Conservation (phyloP, 2,797 vertebrate genomes). For the Babyrousa celebensis region DNA sequence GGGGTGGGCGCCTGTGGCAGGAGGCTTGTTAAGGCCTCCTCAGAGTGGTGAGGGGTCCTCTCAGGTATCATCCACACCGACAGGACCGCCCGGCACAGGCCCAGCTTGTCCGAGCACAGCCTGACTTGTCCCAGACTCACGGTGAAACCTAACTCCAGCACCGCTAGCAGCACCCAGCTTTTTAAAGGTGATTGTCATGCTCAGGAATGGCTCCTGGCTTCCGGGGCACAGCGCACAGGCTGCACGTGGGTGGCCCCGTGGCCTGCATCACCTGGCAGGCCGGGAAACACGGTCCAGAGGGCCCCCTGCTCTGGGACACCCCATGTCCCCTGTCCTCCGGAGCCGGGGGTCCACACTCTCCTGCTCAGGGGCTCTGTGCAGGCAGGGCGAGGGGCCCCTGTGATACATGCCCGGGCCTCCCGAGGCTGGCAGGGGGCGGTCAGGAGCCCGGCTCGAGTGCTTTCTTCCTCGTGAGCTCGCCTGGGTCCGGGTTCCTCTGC, state of each 20-base stretch:
- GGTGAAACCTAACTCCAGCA: background rate
- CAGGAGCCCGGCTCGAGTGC: background rate
- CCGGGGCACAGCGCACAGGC: fast-evolving
- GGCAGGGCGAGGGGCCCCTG: background rate
- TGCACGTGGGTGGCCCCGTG: fast-evolving
- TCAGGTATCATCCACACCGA: background rate
- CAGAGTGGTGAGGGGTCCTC: background rate
- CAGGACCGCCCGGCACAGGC: background rate
- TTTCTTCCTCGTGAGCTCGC: background rate
- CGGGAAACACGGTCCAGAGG: background rate
- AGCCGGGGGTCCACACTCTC: background rate
- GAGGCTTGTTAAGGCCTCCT: background rate
- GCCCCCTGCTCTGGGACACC: background rate
- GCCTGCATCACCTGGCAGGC: background rate
- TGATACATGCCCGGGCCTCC: background rate
- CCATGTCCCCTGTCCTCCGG: fast-evolving
- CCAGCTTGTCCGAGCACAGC: too few species aligned
- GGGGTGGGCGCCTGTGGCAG: background rate
- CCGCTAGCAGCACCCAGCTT: background rate
- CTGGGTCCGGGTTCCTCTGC: background rate
- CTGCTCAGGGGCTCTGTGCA: too few species aligned
- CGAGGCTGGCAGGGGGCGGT: background rate
- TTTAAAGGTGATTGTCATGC: background rate
- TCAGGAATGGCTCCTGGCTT: background rate
- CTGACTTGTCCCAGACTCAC: background rate